These are phyloP conservation scores for Drosophila ananassae DNA, from an alignment of 1,140 invertebrate genomes.

Conservation along the genomic window DNA sequence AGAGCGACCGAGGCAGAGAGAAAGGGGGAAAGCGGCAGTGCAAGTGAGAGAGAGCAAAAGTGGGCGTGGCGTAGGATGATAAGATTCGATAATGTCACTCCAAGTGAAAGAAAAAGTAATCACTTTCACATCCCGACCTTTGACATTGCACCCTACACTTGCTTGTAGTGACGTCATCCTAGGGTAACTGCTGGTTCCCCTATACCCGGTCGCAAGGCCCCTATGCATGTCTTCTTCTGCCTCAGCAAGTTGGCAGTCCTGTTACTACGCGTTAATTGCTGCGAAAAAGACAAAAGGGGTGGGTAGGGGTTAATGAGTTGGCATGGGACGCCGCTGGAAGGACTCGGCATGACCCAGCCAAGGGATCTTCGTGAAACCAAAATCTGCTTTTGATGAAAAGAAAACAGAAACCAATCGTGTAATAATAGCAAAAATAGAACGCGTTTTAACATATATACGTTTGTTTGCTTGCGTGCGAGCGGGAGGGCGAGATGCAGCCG, in stretches of 20 bases:
- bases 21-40: slow-evolving; percentile 8
- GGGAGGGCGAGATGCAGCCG: slow-evolving; percentile 8
- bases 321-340: not conserved
- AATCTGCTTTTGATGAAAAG: slow-evolving; percentile 27
- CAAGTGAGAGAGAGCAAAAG: slow-evolving; percentile 12
- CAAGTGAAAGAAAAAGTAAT: slow-evolving; percentile 16
- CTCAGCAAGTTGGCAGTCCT: slow-evolving; percentile 30
- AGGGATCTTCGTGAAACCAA: slow-evolving; percentile 33
- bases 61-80: slow-evolving; percentile 37
- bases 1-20: slow-evolving; percentile 18
- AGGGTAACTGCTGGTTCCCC: slow-evolving; percentile 1
- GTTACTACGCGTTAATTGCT: not conserved
- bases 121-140: slow-evolving; percentile 28
- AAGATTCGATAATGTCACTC: slow-evolving; percentile 25
- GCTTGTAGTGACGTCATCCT: not conserved
- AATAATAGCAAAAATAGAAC: slow-evolving; percentile 29
- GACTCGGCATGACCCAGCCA: not conserved
- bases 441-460: slow-evolving; percentile 19
- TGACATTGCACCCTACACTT: slow-evolving; percentile 5
- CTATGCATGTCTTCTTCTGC: not conserved
- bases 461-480: slow-evolving; percentile 15
- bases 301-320: not conserved
- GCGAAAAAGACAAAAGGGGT: not conserved
- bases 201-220: not conserved
- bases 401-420: slow-evolving; percentile 29